Conservation (phyloP, 2,888 invertebrate genomes). For the Leucophenga maculata region DNA sequence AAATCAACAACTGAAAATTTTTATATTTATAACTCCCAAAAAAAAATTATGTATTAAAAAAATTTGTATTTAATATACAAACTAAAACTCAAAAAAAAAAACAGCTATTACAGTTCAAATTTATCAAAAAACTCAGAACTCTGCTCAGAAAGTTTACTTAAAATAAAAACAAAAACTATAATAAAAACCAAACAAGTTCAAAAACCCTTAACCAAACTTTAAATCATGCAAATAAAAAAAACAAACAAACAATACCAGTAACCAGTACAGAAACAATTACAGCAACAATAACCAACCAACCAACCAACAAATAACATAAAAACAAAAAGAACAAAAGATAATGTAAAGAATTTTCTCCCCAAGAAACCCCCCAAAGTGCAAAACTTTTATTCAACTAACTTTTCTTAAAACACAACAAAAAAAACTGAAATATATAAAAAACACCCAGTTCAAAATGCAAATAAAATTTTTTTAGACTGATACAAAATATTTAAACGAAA, state of each 20-base stretch:
- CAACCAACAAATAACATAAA: constrained; percentile 41
- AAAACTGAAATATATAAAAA: constrained; percentile 30
- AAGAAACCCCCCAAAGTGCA: constrained; percentile 47
- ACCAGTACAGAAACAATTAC: constrained; percentile 42
- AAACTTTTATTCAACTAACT: constrained; percentile 44
- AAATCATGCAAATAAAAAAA: constrained; percentile 21
- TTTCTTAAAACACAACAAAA: background rate
- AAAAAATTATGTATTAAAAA: constrained; percentile 4
- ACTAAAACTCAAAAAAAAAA: constrained; percentile 11
- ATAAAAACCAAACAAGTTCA: constrained; percentile 26
- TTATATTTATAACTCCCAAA: constrained; percentile 5
- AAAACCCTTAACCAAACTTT: constrained; percentile 23
- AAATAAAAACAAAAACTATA: constrained; percentile 14
- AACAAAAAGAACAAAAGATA: constrained; percentile 32
- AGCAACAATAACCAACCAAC: constrained; percentile 40
- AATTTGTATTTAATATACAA: constrained; percentile 5
- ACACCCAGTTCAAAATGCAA: constrained; percentile 73
- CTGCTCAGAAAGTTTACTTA: constrained; percentile 3
- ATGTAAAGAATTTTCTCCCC: constrained; percentile 33
- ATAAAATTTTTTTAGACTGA: constrained; percentile 34
- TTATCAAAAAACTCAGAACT: constrained; percentile 10
- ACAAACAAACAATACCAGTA: constrained; percentile 34
- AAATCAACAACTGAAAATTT: constrained; percentile 34
- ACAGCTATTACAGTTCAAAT: too few relatives aligned
- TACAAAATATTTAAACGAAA: constrained; percentile 22